phyloP scores from a whole-genome alignment of 1,140 invertebrate species.

The Brachystomella parvula region DNA sequence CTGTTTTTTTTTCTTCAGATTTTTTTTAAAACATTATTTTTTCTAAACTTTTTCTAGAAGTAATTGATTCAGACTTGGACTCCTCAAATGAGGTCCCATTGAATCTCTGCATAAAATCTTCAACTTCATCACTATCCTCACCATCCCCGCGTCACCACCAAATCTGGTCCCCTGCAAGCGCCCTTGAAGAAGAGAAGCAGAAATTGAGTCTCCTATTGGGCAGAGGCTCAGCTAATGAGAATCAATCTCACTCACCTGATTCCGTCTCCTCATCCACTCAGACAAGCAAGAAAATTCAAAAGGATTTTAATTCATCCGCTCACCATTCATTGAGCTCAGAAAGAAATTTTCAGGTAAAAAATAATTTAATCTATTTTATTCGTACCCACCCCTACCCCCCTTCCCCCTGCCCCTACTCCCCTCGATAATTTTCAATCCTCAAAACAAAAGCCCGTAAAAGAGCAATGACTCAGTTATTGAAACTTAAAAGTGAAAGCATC shows the following conservation, averaged over 20 bases:
- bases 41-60: neutral
- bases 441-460: too few relatives aligned
- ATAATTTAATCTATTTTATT: too few relatives aligned
- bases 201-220: conserved; percentile 19
- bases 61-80: neutral
- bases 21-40: neutral
- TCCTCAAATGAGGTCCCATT: conserved; percentile 17
- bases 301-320: neutral
- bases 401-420: too few relatives aligned
- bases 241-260: conserved; percentile 26
- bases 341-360: neutral
- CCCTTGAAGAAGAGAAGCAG: conserved; percentile 33
- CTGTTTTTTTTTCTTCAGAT: neutral
- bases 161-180: conserved; percentile 39
- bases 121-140: neutral
- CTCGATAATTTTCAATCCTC: too few relatives aligned
- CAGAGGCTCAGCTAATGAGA: conserved; percentile 8
- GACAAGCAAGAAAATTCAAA: conserved; percentile 12
- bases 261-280: conserved; percentile 36
- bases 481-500: too few relatives aligned
- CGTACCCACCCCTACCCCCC: too few relatives aligned
- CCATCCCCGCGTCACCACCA: conserved; percentile 10
- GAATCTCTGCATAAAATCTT: conserved; percentile 35
- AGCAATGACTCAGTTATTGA: too few relatives aligned
- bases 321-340: neutral